These are phyloP conservation scores for Zingel zingel DNA, from an alignment of 2,113 vertebrate species.

Conservation along the genomic window DNA sequence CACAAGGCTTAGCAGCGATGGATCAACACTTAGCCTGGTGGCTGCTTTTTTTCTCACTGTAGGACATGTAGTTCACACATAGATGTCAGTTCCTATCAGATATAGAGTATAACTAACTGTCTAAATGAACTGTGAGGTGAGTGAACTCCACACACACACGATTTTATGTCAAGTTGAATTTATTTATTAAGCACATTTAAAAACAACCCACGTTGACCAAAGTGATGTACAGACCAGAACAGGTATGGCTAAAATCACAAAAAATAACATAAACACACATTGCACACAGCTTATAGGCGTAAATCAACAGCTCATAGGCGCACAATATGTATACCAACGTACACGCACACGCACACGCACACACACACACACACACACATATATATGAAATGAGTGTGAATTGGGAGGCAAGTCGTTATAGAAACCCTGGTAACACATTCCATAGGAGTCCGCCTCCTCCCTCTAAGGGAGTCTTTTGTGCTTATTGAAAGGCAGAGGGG, in stretches of 20 bases:
- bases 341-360: not conserved
- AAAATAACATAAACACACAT: too few relatives aligned
- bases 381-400: constrained; percentile 49
- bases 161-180: too few relatives aligned
- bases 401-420: constrained; percentile 50
- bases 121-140: not conserved
- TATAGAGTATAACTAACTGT: not conserved
- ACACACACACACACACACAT: constrained; percentile 11
- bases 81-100: constrained; percentile 14
- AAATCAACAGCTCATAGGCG: too few relatives aligned
- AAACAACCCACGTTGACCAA: too few relatives aligned
- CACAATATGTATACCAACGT: too few relatives aligned
- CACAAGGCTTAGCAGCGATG: constrained; percentile 22
- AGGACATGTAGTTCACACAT: constrained; percentile 19
- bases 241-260: too few relatives aligned
- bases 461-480: constrained; percentile 79
- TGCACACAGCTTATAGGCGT: too few relatives aligned
- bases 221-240: too few relatives aligned
- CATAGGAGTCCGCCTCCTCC: constrained; percentile 67
- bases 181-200: too few relatives aligned
- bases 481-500: constrained; percentile 75
- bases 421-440: constrained; percentile 81
- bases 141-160: not conserved
- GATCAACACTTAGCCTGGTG: constrained; percentile 33
- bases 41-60: constrained; percentile 40